Percentiles rank a stretch among this genome's conserved stretches.
phyloP scores from a whole-genome alignment of 2,888 invertebrate genomes.

The Clistopyga incitator region DNA sequence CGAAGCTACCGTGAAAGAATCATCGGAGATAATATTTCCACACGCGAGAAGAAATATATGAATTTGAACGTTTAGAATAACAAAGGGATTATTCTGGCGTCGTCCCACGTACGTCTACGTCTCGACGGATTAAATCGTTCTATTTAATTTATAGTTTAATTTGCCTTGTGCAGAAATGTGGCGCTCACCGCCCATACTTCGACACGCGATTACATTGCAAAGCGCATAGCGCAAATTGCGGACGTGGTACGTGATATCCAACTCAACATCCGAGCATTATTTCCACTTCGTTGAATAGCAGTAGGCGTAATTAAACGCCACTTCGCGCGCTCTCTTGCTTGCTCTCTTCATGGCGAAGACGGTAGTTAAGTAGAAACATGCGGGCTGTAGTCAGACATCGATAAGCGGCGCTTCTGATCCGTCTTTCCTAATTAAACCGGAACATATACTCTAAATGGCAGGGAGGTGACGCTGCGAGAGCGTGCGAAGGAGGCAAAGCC shows the following conservation, averaged over 20 bases:
- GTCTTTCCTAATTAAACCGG: slow-evolving; percentile 25
- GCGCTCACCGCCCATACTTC: slow-evolving; percentile 22
- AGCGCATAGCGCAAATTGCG: background rate
- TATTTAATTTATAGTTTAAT: slow-evolving; percentile 32
- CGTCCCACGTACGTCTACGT: slow-evolving; percentile 34
- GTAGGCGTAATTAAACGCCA: slow-evolving; percentile 6
- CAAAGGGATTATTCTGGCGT: background rate
- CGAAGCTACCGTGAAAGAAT: slow-evolving; percentile 54
- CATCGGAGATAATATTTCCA: slow-evolving; percentile 47
- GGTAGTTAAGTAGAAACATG: slow-evolving; percentile 12
- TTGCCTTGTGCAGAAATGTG: slow-evolving; percentile 25
- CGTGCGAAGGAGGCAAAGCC: slow-evolving; percentile 34
- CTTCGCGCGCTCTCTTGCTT: no score
- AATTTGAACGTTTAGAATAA: slow-evolving; percentile 33
- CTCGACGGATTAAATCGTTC: slow-evolving; percentile 48
- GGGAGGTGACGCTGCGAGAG: background rate
- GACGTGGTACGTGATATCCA: slow-evolving; percentile 15
- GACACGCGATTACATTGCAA: slow-evolving; percentile 1
- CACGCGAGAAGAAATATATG: slow-evolving; percentile 51
- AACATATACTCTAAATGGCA: slow-evolving; percentile 8
- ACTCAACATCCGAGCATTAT: slow-evolving; percentile 27
- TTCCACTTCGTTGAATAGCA: slow-evolving; percentile 36
- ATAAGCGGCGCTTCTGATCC: slow-evolving; percentile 17
- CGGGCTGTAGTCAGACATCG: slow-evolving; percentile 26
- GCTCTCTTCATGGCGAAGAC: no score